Evolutionary conservation across 2,888 invertebrate species (phyloP).

Genomic region (Dicyrtoma fusca): DNA sequence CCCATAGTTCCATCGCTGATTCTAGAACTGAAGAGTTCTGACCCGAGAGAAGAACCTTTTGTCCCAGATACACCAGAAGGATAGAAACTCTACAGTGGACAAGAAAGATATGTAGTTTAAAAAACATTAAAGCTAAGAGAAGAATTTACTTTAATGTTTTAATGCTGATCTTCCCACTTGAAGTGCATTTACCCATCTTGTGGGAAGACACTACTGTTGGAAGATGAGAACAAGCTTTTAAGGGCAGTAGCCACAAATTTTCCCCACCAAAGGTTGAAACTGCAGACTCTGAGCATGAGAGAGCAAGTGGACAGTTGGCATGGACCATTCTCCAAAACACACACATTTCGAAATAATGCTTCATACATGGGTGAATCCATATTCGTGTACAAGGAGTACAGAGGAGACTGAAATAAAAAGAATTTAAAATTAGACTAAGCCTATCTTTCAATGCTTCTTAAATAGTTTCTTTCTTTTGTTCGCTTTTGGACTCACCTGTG

Average conservation of each 20-base stretch:
- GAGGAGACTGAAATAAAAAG: slow-evolving; percentile 6
- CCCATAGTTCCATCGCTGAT: slow-evolving; percentile 58
- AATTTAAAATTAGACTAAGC: neutral
- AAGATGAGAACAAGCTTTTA: slow-evolving; percentile 75
- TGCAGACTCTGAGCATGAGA: slow-evolving; percentile 76
- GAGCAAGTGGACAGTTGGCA: slow-evolving; percentile 78
- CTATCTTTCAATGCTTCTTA: too few relatives aligned
- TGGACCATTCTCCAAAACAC: slow-evolving; percentile 77
- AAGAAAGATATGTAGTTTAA: too few relatives aligned
- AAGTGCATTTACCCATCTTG: slow-evolving; percentile 73
- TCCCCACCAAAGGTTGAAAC: slow-evolving; percentile 84
- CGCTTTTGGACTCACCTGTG: slow-evolving; percentile 6
- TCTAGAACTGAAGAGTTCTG: slow-evolving; percentile 60
- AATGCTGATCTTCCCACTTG: slow-evolving; percentile 40
- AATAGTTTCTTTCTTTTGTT: too few relatives aligned
- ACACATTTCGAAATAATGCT: slow-evolving; percentile 71
- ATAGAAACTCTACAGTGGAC: slow-evolving; percentile 89
- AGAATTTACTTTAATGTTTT: slow-evolving; percentile 10
- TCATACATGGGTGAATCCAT: slow-evolving; percentile 64
- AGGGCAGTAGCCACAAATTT: slow-evolving; percentile 83
- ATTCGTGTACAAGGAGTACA: slow-evolving; percentile 58
- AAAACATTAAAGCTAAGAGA: slow-evolving; percentile 7
- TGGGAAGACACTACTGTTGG: slow-evolving; percentile 74
- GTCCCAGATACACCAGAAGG: slow-evolving; percentile 81
- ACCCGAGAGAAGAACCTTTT: slow-evolving; percentile 73